phyloP scores from a whole-genome alignment of 1,140 invertebrate species.

The Psix sp. region DNA sequence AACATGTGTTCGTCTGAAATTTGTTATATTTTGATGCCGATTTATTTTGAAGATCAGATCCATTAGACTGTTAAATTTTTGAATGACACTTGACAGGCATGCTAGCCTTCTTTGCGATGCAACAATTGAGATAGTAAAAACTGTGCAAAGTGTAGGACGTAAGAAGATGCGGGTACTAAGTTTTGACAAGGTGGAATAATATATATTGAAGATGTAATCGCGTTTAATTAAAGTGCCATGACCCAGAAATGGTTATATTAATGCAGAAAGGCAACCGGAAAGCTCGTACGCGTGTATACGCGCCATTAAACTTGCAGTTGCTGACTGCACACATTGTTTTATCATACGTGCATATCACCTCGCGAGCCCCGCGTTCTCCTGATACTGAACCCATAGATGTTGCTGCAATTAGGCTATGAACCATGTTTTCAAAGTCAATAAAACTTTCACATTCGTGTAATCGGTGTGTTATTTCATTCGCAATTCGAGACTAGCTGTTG shows the following conservation, averaged over 20 bases:
- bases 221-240: slow-evolving; percentile 69
- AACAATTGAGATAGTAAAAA: not conserved
- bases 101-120: not conserved
- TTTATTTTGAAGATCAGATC: slow-evolving; percentile 16
- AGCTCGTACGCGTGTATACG: slow-evolving; percentile 59
- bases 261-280: slow-evolving; percentile 43
- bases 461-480: slow-evolving; percentile 22
- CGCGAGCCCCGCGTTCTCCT: not conserved
- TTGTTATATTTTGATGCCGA: slow-evolving; percentile 9
- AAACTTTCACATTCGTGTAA: slow-evolving; percentile 30
- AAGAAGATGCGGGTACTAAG: slow-evolving; percentile 49
- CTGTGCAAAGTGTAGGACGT: no score
- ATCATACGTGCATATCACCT: slow-evolving; percentile 49
- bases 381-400: slow-evolving; percentile 41
- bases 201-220: slow-evolving; percentile 67
- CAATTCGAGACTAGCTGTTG: no score
- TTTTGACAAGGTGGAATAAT: slow-evolving; percentile 60
- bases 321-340: slow-evolving; percentile 56
- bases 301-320: slow-evolving; percentile 57
- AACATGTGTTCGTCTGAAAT: slow-evolving; percentile 2
- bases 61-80: slow-evolving; percentile 17
- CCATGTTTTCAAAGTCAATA: slow-evolving; percentile 51
- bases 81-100: slow-evolving; percentile 17
- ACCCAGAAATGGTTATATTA: slow-evolving; percentile 66
- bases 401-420: slow-evolving; percentile 41